Base-by-base conservation (phyloP, 2,888 invertebrate species). In the Ennomos erosarius region DNA sequence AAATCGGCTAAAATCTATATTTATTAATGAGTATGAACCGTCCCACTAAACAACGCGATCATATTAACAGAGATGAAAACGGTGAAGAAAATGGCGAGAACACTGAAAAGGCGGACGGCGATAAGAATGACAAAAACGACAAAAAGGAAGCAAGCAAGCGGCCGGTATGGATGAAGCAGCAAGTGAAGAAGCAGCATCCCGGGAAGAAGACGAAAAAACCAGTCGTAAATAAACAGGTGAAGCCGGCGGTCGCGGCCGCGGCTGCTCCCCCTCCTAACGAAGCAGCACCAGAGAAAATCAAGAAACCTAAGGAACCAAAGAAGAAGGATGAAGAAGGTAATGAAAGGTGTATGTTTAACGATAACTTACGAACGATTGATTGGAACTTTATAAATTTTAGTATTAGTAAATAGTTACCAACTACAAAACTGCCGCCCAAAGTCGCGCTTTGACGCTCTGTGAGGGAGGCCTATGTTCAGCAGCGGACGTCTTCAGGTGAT, bases 61-160 rank as follows among this genome's bases (percentile, higher is more conserved):
- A 4, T 26, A 51, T 33, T 47, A 57, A 82, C 67, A 93, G 94
- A 67, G 94, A 94, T 62, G 93, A 93, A 51, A 94, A 94, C 63
- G 93, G 92, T 45, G 93, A 92, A n/a, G 93, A 93, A 37, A 94
- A 90, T 11, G 92, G 82, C 11, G 93, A 87, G 34, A 91, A 76
- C 44, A 67, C 76, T 6, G 89, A 90, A 38, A 90, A 88, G 52
- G 85, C 85, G 43, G 85, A 92, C 83, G 84, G 79, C 75, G 82
- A 91, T 79, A 79, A 93, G 81, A 83, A 80, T 58, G 93, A 93
- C 58, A 93, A 88, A 81, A 83, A 79, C 59, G 93, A 93, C 57
- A 93, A 88, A 59, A 92, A 93, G 53, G 82, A 90, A 59, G 87
- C 92, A 1, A 92, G 90, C 43, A 97, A 97, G 76, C 94, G 96